Percentiles rank a stretch among this genome's conserved stretches.
These are phyloP conservation scores for Diarsia mendica DNA, from an alignment of 2,888 invertebrate species.

Conservation along the genomic window DNA sequence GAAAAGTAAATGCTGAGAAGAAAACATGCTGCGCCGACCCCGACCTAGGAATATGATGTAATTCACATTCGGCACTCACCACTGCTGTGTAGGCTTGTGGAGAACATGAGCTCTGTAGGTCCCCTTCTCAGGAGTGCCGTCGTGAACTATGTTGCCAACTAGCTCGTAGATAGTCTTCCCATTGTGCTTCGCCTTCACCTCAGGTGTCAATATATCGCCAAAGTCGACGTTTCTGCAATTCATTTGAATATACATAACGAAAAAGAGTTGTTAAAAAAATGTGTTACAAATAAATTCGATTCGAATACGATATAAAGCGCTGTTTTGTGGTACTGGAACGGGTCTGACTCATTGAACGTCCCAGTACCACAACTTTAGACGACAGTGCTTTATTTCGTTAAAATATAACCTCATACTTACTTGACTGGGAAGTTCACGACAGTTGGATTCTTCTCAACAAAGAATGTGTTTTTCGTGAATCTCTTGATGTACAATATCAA, in stretches of 20 bases:
- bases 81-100: conserved; percentile 96
- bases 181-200: conserved; percentile 94
- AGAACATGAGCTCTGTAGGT: conserved; percentile 98
- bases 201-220: conserved; percentile 97
- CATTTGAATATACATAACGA: conserved; percentile 9
- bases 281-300: neutral
- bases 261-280: conserved; percentile 1
- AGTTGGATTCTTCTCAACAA: conserved; percentile 99
- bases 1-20: too few relatives aligned
- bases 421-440: conserved; percentile 99
- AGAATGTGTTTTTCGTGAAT: conserved; percentile 99
- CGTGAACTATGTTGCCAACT: conserved; percentile 99
- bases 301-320: too few relatives aligned
- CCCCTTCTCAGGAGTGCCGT: conserved; percentile 98
- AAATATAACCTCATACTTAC: conserved; percentile 89
- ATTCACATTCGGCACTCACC: conserved; percentile 90
- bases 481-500: conserved; percentile 99
- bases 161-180: conserved; percentile 97
- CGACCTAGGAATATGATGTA: neutral
- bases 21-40: too few relatives aligned
- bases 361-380: too few relatives aligned
- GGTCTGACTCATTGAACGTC: too few relatives aligned
- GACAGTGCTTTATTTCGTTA: too few relatives aligned
- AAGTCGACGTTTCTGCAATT: conserved; percentile 97
- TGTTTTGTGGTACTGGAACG: too few relatives aligned